Base-by-base conservation (phyloP, 1,140 invertebrate species). In the Colletes latitarsis region DNA sequence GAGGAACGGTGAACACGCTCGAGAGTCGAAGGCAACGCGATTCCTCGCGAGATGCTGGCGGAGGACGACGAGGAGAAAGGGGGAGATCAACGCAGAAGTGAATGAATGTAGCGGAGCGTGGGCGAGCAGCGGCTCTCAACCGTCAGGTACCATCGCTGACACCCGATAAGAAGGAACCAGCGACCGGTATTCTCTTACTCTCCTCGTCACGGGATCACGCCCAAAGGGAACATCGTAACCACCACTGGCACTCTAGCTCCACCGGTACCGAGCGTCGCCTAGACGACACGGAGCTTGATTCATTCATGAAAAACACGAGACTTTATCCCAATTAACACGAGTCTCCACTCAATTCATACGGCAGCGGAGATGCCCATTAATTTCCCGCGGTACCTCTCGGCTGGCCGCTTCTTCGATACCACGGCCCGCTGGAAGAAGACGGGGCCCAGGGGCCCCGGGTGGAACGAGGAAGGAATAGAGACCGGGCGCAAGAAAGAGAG, bases 101-200 rank as follows among this genome's bases (percentile, higher is more conserved):
- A 92, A 91, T 91, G 91, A 92, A 91, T 91, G 90, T 88, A 85
- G 85, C 87, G 82, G 75, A 90, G 89, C 88, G 90, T 91, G 85
- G 89, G 90, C 90, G 89, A 86, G 70, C 88, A 88, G 88, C 63
- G 87, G 84, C 87, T 89, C 91, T 91, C 88, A 90, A 64, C 19
- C 17, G 0, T 73, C 60, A 30, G 62, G 2, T 55, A 19, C 12
- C 12, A 3, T 0, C 15, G 41, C 30, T 21, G 21, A 53, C 6
- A 17, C 43, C 49, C 2, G 49, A 63, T 43, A 63, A 63, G 39
- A 12, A 63, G 39, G n/a, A 63, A 17, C 0, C 21, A 9, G 1
- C 12, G 5, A 14, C 9, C 30, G 30, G 39, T 8, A 14, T 60
- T 43, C 66, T 8, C n/a, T 60, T 39, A 60, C 52, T 6, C 21